Conservation (phyloP, 2,113 vertebrate species). For the Vulpes ferrilata region DNA sequence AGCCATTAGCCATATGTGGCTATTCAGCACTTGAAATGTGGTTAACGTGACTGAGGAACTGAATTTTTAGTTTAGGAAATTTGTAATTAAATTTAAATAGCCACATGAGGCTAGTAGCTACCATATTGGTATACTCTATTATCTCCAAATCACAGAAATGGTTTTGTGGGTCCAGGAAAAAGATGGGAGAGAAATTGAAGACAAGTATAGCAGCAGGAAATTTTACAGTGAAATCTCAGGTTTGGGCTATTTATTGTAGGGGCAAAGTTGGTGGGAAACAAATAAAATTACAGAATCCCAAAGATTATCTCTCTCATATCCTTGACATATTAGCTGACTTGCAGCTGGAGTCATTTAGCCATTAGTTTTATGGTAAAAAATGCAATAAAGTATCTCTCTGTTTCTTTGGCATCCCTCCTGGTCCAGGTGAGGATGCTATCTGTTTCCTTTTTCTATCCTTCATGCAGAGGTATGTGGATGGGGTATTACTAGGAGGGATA, state of each 20-base stretch:
- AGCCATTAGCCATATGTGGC: background rate
- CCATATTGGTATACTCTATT: background rate
- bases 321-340: background rate
- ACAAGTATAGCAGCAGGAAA: background rate
- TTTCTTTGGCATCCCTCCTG: background rate
- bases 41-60: background rate
- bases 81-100: background rate
- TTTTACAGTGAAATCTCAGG: background rate
- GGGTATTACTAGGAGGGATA: background rate
- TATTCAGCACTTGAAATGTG: background rate
- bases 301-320: background rate
- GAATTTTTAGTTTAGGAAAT: conserved; percentile 29
- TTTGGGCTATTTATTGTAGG: background rate
- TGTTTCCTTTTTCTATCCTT: background rate
- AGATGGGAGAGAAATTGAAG: background rate
- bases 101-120: background rate
- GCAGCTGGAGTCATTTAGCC: background rate
- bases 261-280: background rate
- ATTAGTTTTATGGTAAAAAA: conserved; percentile 8
- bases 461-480: background rate
- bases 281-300: background rate
- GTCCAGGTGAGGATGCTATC: background rate
- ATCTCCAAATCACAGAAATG: background rate
- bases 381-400: background rate
- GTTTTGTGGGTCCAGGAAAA: background rate